These are phyloP conservation scores for Drosophila eugracilis DNA, from an alignment of 1,140 invertebrate species.

Conservation along the genomic window DNA sequence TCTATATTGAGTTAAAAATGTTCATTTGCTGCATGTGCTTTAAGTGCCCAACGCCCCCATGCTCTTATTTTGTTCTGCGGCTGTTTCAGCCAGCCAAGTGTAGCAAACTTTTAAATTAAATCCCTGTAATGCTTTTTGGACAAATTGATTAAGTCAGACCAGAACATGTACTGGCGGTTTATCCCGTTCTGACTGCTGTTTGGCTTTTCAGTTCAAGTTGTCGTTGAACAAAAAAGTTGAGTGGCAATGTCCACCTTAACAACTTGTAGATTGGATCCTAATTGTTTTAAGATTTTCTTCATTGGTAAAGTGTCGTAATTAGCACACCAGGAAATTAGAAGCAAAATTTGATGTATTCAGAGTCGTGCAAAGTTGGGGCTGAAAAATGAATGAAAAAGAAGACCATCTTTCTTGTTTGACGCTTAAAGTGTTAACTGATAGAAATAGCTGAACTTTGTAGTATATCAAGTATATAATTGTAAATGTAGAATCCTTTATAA, in stretches of 20 bases:
- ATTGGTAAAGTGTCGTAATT: slow-evolving; percentile 58
- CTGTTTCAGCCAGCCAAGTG: slow-evolving; percentile 29
- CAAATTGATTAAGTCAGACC: slow-evolving; percentile 35
- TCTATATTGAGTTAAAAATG: slow-evolving; percentile 72
- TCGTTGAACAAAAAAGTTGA: slow-evolving; percentile 20
- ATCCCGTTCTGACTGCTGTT: slow-evolving; percentile 7
- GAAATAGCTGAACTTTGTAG: no score
- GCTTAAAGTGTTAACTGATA: no score
- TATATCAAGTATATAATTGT: no score
- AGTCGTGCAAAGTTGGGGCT: slow-evolving; percentile 4
- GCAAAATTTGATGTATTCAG: slow-evolving; percentile 8
- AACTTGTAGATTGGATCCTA: slow-evolving; percentile 67
- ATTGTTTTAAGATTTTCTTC: slow-evolving; percentile 60
- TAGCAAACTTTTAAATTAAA: slow-evolving; percentile 73
- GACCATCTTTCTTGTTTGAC: no score
- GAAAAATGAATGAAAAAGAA: neutral
- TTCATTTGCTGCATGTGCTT: slow-evolving; percentile 71
- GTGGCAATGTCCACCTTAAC: slow-evolving; percentile 55
- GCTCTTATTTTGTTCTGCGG: neutral
- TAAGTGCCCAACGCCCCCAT: slow-evolving; percentile 26
- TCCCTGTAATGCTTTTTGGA: slow-evolving; percentile 60
- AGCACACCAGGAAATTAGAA: slow-evolving; percentile 13
- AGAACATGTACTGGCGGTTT: slow-evolving; percentile 4
- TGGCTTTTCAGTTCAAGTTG: slow-evolving; percentile 33
- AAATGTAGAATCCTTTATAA: no score